These are phyloP conservation scores for Monopis laevigella DNA, from an alignment of 2,888 invertebrate species.

Conservation along the genomic window DNA sequence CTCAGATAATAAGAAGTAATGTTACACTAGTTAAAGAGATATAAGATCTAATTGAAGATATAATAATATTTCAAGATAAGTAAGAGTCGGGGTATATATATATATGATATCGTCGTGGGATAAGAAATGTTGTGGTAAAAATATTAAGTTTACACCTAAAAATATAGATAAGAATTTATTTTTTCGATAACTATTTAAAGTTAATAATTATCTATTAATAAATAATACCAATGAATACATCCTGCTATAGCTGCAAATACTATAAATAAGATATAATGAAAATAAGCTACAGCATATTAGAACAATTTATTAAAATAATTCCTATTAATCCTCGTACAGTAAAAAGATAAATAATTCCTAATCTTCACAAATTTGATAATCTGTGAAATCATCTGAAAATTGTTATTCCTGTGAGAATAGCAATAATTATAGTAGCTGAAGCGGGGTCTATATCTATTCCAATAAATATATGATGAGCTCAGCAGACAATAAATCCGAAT, in stretches of 20 bases:
- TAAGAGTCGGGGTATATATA: slow-evolving; percentile 77
- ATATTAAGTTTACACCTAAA: slow-evolving; percentile 80
- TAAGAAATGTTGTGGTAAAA: slow-evolving; percentile 82
- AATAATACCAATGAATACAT: slow-evolving; percentile 75
- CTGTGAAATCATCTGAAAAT: slow-evolving; percentile 78
- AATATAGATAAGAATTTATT: slow-evolving; percentile 78
- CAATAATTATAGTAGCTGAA: slow-evolving; percentile 88
- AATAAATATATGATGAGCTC: slow-evolving; percentile 87
- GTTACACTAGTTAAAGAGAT: slow-evolving; percentile 69
- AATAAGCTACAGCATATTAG: slow-evolving; percentile 87
- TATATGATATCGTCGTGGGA: slow-evolving; percentile 82
- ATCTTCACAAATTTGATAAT: slow-evolving; percentile 70
- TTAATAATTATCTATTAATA: slow-evolving; percentile 72
- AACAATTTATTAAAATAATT: slow-evolving; percentile 76
- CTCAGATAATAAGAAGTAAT: slow-evolving; percentile 70
- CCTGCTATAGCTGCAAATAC: slow-evolving; percentile 82
- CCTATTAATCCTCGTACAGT: slow-evolving; percentile 78
- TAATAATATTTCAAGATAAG: slow-evolving; percentile 72
- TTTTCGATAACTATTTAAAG: slow-evolving; percentile 68
- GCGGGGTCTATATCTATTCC: slow-evolving; percentile 87
- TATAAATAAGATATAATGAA: slow-evolving; percentile 83
- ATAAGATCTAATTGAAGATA: slow-evolving; percentile 73
- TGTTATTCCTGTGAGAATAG: slow-evolving; percentile 85
- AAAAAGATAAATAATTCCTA: slow-evolving; percentile 83
- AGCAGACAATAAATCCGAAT: slow-evolving; percentile 85